Evolutionary conservation across 2,888 invertebrate genomes (phyloP).

Genomic region (Acleris emargana): DNA sequence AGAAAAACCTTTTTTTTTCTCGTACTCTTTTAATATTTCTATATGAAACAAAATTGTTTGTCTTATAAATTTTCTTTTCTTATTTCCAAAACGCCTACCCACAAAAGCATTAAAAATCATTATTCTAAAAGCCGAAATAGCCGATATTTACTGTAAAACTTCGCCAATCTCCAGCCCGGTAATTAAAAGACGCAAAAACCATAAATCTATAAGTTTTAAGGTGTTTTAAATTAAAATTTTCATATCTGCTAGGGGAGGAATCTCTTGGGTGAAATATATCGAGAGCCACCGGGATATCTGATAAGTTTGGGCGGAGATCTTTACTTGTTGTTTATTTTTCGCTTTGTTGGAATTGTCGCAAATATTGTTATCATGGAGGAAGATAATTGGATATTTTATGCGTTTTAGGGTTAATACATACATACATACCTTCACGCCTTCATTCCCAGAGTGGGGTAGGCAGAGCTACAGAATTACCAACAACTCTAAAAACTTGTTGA

Average conservation of each 20-base stretch:
- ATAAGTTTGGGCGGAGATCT: constrained; percentile 12
- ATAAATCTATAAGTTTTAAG: constrained; percentile 71
- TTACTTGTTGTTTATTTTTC: constrained; percentile 9
- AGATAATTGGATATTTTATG: neutral
- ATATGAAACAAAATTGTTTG: neutral
- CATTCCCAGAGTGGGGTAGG: too few species aligned
- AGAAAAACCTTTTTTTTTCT: too few species aligned
- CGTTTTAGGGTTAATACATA: too few species aligned
- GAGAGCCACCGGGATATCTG: constrained; percentile 9
- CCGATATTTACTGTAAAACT: constrained; percentile 41
- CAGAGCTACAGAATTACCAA: too few species aligned
- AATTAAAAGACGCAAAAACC: constrained; percentile 45
- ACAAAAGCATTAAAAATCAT: constrained; percentile 3
- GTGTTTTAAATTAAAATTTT: constrained; percentile 71
- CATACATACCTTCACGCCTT: too few species aligned
- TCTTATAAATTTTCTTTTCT: neutral
- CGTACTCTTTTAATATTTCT: too few species aligned
- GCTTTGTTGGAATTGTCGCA: neutral
- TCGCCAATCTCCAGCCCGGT: constrained; percentile 39
- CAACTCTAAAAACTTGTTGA: too few species aligned
- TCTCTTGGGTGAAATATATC: constrained; percentile 19
- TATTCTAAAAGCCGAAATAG: constrained; percentile 16
- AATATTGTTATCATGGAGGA: neutral
- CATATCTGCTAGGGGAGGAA: constrained; percentile 44
- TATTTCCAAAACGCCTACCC: neutral